These are phyloP conservation scores for Leuciscus idus DNA, from an alignment of 2,113 vertebrate species.

Conservation along the genomic window DNA sequence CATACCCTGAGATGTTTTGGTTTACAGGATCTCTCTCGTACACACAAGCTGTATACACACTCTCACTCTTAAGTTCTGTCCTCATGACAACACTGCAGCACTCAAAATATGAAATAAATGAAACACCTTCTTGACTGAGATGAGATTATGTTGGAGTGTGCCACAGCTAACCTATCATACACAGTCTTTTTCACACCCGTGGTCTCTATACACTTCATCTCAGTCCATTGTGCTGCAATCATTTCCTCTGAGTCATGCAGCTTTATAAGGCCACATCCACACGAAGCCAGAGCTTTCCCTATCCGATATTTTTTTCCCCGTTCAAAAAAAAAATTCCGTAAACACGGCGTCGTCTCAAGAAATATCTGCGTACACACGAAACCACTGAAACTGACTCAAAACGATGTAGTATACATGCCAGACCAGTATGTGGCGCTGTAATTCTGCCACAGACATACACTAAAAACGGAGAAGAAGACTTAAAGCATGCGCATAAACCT, in stretches of 20 bases:
- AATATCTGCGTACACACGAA: too few species aligned
- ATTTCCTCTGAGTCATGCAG: background rate
- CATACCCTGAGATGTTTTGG: background rate
- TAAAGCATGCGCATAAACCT: too few species aligned
- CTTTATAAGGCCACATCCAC: too few species aligned
- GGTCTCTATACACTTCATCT: background rate
- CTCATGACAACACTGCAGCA: background rate
- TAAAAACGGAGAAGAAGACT: too few species aligned
- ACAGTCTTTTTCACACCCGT: background rate
- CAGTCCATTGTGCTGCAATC: background rate
- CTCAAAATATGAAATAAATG: background rate
- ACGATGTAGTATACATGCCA: too few species aligned
- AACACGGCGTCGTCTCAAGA: too few species aligned
- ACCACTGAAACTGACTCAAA: too few species aligned
- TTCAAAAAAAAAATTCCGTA: too few species aligned
- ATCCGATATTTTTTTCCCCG: too few species aligned
- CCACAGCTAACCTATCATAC: background rate
- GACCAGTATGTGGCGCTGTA: too few species aligned
- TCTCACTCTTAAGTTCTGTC: background rate
- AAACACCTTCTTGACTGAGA: conserved; percentile 13
- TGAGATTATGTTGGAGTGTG: background rate
- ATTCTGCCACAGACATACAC: too few species aligned
- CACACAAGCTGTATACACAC: background rate
- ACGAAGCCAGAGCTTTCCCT: too few species aligned
- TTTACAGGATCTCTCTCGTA: background rate